These are phyloP conservation scores for Salpingus planirostris DNA, from an alignment of 2,888 invertebrate genomes.

Conservation along the genomic window DNA sequence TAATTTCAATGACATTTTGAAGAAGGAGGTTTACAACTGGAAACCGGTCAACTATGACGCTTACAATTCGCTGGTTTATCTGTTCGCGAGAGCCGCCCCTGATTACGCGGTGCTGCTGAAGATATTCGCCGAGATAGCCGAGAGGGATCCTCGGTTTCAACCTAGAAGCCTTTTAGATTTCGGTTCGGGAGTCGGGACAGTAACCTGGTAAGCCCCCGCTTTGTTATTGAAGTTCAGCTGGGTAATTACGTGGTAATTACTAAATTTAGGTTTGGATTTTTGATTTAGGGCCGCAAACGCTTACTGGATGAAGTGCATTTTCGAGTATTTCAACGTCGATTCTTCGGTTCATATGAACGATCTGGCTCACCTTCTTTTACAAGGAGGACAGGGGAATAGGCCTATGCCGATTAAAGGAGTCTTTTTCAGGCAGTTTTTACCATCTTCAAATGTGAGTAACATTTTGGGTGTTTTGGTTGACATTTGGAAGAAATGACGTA, in stretches of 20 bases:
- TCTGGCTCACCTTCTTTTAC: conserved; percentile 61
- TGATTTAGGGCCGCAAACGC: conserved; percentile 56
- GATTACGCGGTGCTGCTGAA: conserved; percentile 66
- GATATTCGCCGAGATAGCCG: conserved; percentile 66
- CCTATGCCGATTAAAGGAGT: conserved; percentile 51
- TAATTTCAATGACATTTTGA: conserved; percentile 49
- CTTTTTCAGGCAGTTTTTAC: conserved; percentile 75
- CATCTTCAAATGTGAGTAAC: conserved; percentile 50
- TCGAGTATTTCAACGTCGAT: conserved; percentile 83
- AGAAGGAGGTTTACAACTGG: conserved; percentile 63
- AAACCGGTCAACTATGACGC: conserved; percentile 60
- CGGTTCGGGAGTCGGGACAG: conserved; percentile 85
- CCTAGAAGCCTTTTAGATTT: conserved; percentile 81
- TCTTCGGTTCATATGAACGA: conserved; percentile 74
- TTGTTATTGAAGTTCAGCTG: too few species aligned
- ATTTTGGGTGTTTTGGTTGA: too few species aligned
- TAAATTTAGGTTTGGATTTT: too few species aligned
- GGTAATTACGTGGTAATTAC: too few species aligned
- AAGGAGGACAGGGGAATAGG: conserved; percentile 55
- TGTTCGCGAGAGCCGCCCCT: conserved; percentile 58
- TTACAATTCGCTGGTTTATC: conserved; percentile 58
- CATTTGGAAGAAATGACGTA: too few species aligned
- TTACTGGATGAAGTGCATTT: conserved; percentile 61
- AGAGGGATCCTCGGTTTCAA: conserved; percentile 54
- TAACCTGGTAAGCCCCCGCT: conserved; percentile 70